phyloP scores from a whole-genome alignment of 2,888 invertebrate species.

The Nudaria mundana region DNA sequence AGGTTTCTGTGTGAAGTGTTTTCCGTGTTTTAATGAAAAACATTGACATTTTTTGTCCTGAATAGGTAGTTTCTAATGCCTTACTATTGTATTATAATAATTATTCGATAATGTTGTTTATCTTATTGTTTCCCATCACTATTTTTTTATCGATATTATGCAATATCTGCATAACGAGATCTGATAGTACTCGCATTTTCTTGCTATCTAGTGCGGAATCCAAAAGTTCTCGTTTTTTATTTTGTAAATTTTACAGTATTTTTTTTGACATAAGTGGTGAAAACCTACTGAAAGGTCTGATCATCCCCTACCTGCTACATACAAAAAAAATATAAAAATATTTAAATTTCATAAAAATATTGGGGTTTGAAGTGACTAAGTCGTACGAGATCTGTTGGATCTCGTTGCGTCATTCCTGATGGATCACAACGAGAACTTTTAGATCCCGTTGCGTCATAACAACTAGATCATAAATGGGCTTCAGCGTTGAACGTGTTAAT shows the following conservation, averaged over 20 bases:
- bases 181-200: neutral
- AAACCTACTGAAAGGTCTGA: no score
- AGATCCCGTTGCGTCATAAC: neutral
- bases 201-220: no score
- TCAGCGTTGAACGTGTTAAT: no score
- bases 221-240: no score
- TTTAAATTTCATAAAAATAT: no score
- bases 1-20: slow-evolving; percentile 5
- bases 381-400: no score
- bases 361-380: no score
- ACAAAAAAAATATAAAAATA: no score
- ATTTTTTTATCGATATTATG: slow-evolving; percentile 3
- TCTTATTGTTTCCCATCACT: slow-evolving; percentile 5
- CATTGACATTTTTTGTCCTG: neutral
- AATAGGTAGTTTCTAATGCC: neutral
- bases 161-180: no score
- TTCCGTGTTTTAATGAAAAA: slow-evolving; percentile 3
- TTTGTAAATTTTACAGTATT: no score
- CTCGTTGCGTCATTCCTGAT: neutral
- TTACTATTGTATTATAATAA: neutral
- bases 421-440: slow-evolving; percentile 1
- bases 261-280: no score
- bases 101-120: slow-evolving; percentile 2
- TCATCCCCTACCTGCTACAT: no score
- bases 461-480: neutral